Conservation (phyloP, 2,113 vertebrate species). For the Mirza zaza region DNA sequence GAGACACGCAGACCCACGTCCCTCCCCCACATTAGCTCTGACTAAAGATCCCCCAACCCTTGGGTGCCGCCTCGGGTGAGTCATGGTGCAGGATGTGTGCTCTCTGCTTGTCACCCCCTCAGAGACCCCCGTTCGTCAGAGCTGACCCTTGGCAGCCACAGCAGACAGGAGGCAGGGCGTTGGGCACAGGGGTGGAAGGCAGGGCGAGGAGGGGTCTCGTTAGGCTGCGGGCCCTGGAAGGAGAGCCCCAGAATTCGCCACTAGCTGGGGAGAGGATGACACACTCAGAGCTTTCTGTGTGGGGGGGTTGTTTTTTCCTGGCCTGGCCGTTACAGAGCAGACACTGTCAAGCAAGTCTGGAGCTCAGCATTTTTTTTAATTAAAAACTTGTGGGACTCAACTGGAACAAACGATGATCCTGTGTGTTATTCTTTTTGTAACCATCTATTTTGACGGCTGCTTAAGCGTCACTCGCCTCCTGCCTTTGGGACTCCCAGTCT, state of each 20-base stretch:
- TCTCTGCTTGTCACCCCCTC: background rate
- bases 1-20: background rate
- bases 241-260: background rate
- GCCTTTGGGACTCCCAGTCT: background rate
- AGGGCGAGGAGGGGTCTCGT: too few species aligned
- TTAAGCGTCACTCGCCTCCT: background rate
- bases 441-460: background rate
- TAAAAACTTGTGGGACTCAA: background rate
- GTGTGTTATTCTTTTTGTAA: constrained; percentile 29
- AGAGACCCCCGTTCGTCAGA: background rate
- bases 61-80: background rate
- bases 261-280: background rate
- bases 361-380: background rate
- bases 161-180: background rate
- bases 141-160: background rate
- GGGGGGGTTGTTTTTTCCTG: background rate
- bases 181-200: background rate
- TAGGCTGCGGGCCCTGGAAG: background rate
- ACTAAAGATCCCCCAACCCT: background rate
- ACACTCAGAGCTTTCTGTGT: background rate
- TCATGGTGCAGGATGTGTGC: background rate
- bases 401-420: constrained; percentile 1
- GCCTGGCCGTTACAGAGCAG: background rate
- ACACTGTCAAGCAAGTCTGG: background rate
- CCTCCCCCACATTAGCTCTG: background rate